phyloP scores from a whole-genome alignment of 2,113 vertebrate genomes.

The Oplegnathus fasciatus region DNA sequence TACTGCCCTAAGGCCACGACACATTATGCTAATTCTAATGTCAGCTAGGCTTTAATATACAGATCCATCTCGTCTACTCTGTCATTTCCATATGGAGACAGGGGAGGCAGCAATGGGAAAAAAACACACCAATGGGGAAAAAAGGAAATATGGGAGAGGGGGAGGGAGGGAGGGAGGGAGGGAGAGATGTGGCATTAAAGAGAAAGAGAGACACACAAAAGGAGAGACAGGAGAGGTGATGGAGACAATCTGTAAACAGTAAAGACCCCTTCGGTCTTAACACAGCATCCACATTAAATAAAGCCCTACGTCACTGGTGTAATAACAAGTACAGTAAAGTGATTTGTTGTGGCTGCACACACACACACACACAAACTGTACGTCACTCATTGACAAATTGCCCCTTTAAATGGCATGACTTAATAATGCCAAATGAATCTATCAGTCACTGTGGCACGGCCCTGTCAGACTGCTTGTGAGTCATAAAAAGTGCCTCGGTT shows the following conservation, averaged over 20 bases:
- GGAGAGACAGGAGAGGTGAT: slow-evolving; percentile 54
- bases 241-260: slow-evolving; percentile 67
- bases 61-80: slow-evolving; percentile 97
- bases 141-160: slow-evolving; percentile 43
- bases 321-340: slow-evolving; percentile 66
- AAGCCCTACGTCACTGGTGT: slow-evolving; percentile 62
- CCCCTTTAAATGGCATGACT: slow-evolving; percentile 76
- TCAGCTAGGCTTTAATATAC: slow-evolving; percentile 99
- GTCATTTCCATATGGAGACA: slow-evolving; percentile 95
- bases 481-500: slow-evolving; percentile 64
- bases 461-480: slow-evolving; percentile 65
- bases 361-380: slow-evolving; percentile 41
- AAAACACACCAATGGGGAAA: slow-evolving; percentile 28
- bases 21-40: slow-evolving; percentile 99
- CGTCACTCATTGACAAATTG: slow-evolving; percentile 75
- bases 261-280: slow-evolving; percentile 55
- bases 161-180: background rate
- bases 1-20: slow-evolving; percentile 97
- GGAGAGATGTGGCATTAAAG: slow-evolving; percentile 54
- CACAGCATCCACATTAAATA: slow-evolving; percentile 66
- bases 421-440: slow-evolving; percentile 81
- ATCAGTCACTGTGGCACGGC: slow-evolving; percentile 76
- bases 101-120: slow-evolving; percentile 61
- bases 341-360: slow-evolving; percentile 44
- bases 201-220: slow-evolving; percentile 60